Base-by-base conservation (phyloP, 2,888 invertebrate genomes). In the Oscheius sp. region DNA sequence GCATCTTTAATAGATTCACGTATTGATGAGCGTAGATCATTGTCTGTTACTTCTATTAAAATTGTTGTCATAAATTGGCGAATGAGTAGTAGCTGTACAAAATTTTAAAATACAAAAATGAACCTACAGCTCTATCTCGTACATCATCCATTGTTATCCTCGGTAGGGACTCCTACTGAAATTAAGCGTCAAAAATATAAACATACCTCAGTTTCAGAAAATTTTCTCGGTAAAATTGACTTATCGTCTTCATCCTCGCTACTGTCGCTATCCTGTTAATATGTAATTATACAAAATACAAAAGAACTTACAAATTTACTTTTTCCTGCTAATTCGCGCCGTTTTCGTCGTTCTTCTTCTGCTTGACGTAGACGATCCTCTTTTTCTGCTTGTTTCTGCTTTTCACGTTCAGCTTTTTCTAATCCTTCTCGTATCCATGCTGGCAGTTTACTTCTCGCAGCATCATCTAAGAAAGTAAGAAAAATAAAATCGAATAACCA, bases 381-480 rank as follows among this genome's bases (percentile, higher is more conserved):
- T 51, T 92, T 92, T 63, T 91, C 90, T 85, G 94, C 89, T 75
- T 94, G 94, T 82, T 91, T 92, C 83, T 91, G 91, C 85, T 95
- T 94, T 81, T 95, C 94, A 26, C 93, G 90, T 87, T 97, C 96
- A 94, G 96, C 95, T 89, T 96, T 96, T 86, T 96, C 96, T 77
- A 97, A 88, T 33, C 95, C 95, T 89, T 94, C 95, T 87, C 95
- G 90, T 76, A 97, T 95, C 97, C 97, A 97, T 0, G 93, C 94
- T n/a, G 97, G 97, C 24, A 97, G 89, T 64, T 74, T 74, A 33
- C 83, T 84, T 9, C 82, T 69, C 2, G 73, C 68, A 44, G 68
- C 70, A 20, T 70, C 71, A 61, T 79, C 77, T 63, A 65, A 47
- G 32, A 24, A 32, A 30, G 8, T 6, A 12, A 4, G 8, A 56